phyloP scores from a whole-genome alignment of 2,113 vertebrate species.

The Falcunculus frontatus region DNA sequence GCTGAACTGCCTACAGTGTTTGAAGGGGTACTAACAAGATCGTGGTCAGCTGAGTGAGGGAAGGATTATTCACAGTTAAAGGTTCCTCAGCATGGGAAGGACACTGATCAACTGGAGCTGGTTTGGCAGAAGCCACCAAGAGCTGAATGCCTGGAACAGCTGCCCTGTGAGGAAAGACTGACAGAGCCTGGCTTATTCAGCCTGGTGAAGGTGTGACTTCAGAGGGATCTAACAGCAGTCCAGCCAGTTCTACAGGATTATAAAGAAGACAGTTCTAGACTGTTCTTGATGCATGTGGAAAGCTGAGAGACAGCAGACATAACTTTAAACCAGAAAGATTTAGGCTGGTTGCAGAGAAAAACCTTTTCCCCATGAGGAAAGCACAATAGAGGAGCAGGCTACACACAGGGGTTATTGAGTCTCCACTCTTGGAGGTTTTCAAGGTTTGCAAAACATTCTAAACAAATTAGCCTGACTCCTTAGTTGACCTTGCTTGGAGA shows the following conservation, averaged over 20 bases:
- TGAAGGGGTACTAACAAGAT: background rate
- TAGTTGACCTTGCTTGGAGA: background rate
- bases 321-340: background rate
- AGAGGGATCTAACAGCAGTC: background rate
- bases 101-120: background rate
- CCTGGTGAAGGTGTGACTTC: fast-evolving
- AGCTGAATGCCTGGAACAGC: background rate
- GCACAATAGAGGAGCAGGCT: background rate
- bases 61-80: background rate
- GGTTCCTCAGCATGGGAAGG: background rate
- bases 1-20: background rate
- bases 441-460: background rate
- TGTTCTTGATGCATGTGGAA: background rate
- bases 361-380: background rate
- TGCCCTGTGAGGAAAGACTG: background rate
- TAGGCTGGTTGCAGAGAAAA: background rate
- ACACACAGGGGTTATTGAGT: background rate
- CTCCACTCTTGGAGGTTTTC: background rate
- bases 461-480: background rate
- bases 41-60: fast-evolving
- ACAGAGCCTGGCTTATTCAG: background rate
- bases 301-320: background rate
- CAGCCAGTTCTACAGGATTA: background rate
- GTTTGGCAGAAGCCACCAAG: background rate
- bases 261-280: background rate